Base-by-base conservation (phyloP, 2,888 invertebrate species). In the Unio pictorum region DNA sequence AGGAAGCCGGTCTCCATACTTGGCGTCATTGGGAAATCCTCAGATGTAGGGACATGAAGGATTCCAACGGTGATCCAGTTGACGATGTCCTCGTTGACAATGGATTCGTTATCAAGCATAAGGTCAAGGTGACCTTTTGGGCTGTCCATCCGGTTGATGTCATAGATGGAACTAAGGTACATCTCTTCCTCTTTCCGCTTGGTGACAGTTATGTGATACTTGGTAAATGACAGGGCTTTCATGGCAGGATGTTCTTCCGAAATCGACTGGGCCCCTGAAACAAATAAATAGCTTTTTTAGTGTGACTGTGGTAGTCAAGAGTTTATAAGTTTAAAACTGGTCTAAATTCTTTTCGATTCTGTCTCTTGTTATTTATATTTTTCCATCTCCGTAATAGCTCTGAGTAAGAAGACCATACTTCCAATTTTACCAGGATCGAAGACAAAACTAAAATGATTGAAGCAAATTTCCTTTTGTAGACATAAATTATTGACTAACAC, bases 171-270 rank as follows among this genome's bases (percentile, higher is more conserved):
- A 64, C 72, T 73, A 23, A 81, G 34, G 8, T 74, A 75, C 54
- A 59, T 74, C 73, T 82, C 82, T 20, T 78, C 69, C 61, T 82
- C 81, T 45, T 80, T 81, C 18, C 75, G 72, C 71, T 78, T 77
- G 4, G 82, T 82, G 8, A 82, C 75, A 55, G 76, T 71, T 59
- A 76, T 77, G 62, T 82, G 82, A 60, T 80, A 78, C 62, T 82
- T 79, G 8, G 81, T 81, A 63, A 79, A 82, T 2, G 82, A 79
- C 20, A 81, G 55, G 1, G 78, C 78, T 20, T 74, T 63, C 68
- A 78, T 68, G 20, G 73, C 55, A 4, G 81, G 79, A 58, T 79
- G 78, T 18, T 62, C 59, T 45, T 45, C 45, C 45, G 45, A 15
- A 45, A 45, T 11, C 11, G 45, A 45, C 45, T 45, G 45, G 45